phyloP scores from a whole-genome alignment of 2,113 vertebrate genomes.

The Cariama cristata region DNA sequence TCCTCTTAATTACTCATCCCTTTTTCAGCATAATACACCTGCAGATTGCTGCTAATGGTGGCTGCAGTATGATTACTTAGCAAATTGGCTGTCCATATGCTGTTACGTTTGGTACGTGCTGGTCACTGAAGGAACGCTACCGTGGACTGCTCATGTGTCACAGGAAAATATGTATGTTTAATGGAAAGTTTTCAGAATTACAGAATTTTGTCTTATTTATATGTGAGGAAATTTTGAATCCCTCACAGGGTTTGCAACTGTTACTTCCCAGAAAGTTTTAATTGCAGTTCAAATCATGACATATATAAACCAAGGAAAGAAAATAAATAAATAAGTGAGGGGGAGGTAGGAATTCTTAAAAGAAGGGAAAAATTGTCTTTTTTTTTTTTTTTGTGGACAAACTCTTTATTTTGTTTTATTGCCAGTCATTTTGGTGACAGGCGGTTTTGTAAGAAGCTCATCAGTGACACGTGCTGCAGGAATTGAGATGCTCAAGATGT shows the following conservation, averaged over 20 bases:
- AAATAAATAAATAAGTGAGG: background rate
- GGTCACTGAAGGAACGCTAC: background rate
- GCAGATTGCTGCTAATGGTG: background rate
- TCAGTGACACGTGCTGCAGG: background rate
- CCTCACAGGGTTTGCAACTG: background rate
- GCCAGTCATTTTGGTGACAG: background rate
- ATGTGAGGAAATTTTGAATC: background rate
- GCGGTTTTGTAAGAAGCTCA: background rate
- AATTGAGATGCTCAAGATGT: background rate
- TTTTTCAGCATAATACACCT: background rate
- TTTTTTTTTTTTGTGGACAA: background rate
- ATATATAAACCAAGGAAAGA: background rate
- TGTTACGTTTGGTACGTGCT: background rate
- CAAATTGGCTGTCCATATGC: fast-evolving
- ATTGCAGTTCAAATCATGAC: background rate
- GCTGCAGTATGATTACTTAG: background rate
- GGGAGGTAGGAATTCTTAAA: background rate
- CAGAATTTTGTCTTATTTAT: background rate
- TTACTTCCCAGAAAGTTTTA: background rate
- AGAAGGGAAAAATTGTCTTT: background rate
- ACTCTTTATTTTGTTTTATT: background rate
- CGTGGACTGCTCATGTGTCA: background rate
- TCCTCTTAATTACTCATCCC: background rate
- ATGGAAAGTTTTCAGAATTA: background rate
- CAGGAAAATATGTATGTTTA: background rate